Evolutionary conservation across 2,797 vertebrate species (phyloP).

Genomic region (Toxotes lorentzi): DNA sequence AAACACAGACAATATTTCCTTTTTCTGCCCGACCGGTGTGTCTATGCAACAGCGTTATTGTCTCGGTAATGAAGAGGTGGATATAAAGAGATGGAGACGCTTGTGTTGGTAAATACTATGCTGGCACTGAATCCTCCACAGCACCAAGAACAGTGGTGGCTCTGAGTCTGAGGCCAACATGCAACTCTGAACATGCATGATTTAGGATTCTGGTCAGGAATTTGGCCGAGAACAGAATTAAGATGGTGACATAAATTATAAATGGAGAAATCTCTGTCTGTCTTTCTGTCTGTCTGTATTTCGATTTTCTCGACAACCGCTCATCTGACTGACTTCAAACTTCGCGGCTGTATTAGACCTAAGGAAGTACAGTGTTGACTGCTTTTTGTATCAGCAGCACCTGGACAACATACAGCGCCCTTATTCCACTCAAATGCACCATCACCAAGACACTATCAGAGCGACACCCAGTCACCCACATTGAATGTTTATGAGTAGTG

Average conservation of each 20-base stretch:
- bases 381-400: too few relatives aligned
- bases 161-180: background rate
- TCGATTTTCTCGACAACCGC: too few relatives aligned
- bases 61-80: background rate
- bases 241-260: background rate
- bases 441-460: too few relatives aligned
- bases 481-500: too few relatives aligned
- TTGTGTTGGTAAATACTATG: background rate
- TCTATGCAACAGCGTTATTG: background rate
- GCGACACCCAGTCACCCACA: too few relatives aligned
- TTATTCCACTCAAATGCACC: too few relatives aligned
- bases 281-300: too few relatives aligned
- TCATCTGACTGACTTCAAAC: too few relatives aligned
- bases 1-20: conserved; percentile 2
- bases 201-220: background rate
- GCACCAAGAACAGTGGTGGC: background rate
- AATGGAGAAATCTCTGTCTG: background rate
- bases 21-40: background rate
- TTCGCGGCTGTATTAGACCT: too few relatives aligned
- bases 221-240: background rate
- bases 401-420: too few relatives aligned
- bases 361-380: too few relatives aligned
- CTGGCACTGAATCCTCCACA: background rate
- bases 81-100: background rate
- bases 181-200: background rate